Conservation (phyloP, 2,888 invertebrate genomes). For the Xestobium rufovillosum region DNA sequence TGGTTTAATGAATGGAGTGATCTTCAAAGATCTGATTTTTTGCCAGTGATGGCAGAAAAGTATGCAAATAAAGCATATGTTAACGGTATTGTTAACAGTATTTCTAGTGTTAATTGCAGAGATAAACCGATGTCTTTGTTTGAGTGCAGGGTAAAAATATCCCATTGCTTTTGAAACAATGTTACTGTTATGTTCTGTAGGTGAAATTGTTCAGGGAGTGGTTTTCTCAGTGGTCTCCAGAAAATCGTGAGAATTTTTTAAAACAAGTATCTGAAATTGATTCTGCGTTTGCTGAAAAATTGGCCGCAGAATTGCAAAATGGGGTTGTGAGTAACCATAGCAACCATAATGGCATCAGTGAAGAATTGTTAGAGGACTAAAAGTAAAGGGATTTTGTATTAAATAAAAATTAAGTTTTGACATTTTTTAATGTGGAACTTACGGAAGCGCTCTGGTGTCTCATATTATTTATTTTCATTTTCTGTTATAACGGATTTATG, state of each 20-base stretch:
- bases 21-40: slow-evolving; percentile 75
- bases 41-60: slow-evolving; percentile 64
- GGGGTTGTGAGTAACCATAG: slow-evolving; percentile 30
- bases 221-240: slow-evolving; percentile 70
- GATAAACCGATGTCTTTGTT: slow-evolving; percentile 76
- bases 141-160: slow-evolving; percentile 63
- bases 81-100: slow-evolving; percentile 64
- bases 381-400: no score
- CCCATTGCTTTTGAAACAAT: not conserved
- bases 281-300: slow-evolving; percentile 61
- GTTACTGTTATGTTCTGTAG: slow-evolving; percentile 39
- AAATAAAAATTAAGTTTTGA: no score
- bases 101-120: slow-evolving; percentile 59
- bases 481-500: no score
- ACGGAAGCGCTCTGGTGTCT: no score
- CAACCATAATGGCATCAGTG: slow-evolving; percentile 22
- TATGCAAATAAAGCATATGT: slow-evolving; percentile 56
- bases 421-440: no score
- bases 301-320: slow-evolving; percentile 50
- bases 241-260: slow-evolving; percentile 62
- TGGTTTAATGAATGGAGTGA: slow-evolving; percentile 91
- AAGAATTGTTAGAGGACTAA: slow-evolving; percentile 31
- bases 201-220: slow-evolving; percentile 78
- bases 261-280: slow-evolving; percentile 65
- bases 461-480: no score